Evolutionary conservation across 2,797 vertebrate species (phyloP).

Genomic region (Lagorchestes hirsutus): DNA sequence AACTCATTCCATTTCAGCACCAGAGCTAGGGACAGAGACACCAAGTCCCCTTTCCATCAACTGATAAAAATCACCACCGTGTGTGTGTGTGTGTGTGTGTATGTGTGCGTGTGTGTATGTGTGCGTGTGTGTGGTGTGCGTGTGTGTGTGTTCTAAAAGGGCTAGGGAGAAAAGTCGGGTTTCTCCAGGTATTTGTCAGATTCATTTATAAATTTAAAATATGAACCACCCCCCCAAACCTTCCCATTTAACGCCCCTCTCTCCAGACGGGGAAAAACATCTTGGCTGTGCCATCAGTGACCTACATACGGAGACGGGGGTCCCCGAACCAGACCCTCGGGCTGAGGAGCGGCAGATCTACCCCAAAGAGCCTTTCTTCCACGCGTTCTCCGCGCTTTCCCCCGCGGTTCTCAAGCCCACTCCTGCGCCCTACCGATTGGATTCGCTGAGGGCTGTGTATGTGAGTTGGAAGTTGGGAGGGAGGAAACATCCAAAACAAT

Average conservation of each 20-base stretch:
- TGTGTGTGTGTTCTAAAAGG: not conserved
- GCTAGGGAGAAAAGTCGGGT: not conserved
- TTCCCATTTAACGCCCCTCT: not conserved
- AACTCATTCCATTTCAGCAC: constrained; percentile 67
- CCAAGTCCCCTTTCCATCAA: not conserved
- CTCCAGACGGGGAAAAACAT: not conserved
- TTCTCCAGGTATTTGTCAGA: not conserved
- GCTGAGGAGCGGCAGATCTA: not conserved
- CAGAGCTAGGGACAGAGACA: constrained; percentile 69
- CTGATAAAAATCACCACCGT: too few species aligned
- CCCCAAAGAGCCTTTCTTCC: not conserved
- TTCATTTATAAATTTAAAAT: not conserved
- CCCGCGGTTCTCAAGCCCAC: not conserved
- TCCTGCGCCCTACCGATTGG: not conserved
- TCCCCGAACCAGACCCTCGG: not conserved
- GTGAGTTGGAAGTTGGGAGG: not conserved
- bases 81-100: not conserved
- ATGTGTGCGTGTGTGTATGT: too few species aligned
- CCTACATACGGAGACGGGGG: not conserved
- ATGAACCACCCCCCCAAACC: not conserved
- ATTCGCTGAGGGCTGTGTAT: not conserved
- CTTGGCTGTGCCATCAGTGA: not conserved
- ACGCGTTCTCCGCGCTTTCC: not conserved
- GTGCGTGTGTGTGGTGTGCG: too few species aligned
- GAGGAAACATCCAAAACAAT: not conserved